Percentiles rank a stretch among this genome's conserved stretches.
phyloP scores from a whole-genome alignment of 2,888 invertebrate genomes.

The Parnassius glacialis region DNA sequence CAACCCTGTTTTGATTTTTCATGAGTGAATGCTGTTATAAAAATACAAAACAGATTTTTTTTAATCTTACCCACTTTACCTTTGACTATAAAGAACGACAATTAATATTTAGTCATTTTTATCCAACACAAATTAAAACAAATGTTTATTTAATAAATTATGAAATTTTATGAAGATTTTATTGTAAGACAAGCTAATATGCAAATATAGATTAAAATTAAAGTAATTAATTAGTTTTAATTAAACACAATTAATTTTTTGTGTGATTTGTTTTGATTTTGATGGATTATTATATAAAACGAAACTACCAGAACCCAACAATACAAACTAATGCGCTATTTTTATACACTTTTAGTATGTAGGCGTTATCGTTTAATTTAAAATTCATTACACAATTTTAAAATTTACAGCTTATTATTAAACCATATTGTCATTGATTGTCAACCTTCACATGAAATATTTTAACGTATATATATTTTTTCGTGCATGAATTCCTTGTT shows the following conservation, averaged over 20 bases:
- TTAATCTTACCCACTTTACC: no score
- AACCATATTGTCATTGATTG: slow-evolving; percentile 60
- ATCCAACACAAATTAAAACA: no score
- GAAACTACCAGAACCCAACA: slow-evolving; percentile 34
- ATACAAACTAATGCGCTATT: slow-evolving; percentile 38
- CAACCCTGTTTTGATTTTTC: slow-evolving; percentile 21
- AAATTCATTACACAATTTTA: slow-evolving; percentile 36
- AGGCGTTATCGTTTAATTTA: slow-evolving; percentile 28
- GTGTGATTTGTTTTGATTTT: background rate
- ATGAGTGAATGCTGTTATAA: background rate
- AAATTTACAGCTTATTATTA: slow-evolving; percentile 57
- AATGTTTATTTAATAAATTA: no score
- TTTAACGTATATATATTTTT: slow-evolving; percentile 31
- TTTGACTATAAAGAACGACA: no score
- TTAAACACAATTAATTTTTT: no score
- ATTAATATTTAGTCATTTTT: no score
- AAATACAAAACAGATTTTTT: no score
- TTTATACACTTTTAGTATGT: slow-evolving; percentile 24
- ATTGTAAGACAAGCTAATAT: no score
- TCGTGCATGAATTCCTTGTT: slow-evolving; percentile 57
- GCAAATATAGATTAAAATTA: no score
- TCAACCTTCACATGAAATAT: slow-evolving; percentile 51
- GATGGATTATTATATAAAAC: slow-evolving; percentile 5
- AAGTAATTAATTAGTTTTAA: no score
- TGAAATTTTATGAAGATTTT: no score